phyloP scores from a whole-genome alignment of 2,888 invertebrate species.

The Amphipoea oculea region DNA sequence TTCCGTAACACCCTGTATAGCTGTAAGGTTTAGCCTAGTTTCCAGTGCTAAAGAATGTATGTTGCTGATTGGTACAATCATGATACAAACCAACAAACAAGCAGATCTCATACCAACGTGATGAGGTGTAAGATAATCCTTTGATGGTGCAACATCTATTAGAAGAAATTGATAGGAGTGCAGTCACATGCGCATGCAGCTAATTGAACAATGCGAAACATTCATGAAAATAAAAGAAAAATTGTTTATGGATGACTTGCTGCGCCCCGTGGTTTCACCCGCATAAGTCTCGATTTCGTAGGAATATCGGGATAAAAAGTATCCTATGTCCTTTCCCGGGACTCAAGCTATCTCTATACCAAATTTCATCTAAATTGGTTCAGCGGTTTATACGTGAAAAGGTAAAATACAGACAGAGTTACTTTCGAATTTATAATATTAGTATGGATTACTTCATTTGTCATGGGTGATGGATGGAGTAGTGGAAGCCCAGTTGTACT shows the following conservation, averaged over 20 bases:
- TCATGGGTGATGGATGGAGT: background rate
- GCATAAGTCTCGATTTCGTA: no score
- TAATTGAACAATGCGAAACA: constrained; percentile 44
- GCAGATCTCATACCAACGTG: constrained; percentile 28
- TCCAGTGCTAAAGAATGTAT: background rate
- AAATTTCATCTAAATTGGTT: no score
- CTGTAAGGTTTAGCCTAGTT: background rate
- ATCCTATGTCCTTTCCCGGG: no score
- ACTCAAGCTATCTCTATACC: no score
- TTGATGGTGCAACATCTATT: constrained; percentile 43
- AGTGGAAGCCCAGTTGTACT: no score
- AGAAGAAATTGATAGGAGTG: constrained; percentile 58
- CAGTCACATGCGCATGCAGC: constrained; percentile 35
- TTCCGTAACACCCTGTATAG: no score
- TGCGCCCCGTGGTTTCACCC: no score
- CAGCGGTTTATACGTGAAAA: no score
- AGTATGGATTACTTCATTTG: constrained; percentile 1
- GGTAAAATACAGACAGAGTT: no score
- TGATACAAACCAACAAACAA: constrained; percentile 10
- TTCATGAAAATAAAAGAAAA: constrained; percentile 26
- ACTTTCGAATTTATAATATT: no score
- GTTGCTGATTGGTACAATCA: background rate
- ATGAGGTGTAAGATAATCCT: constrained; percentile 65
- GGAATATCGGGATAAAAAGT: no score
- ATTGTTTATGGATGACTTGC: constrained; percentile 1